Evolutionary conservation across 2,888 invertebrate species (phyloP).

Genomic region (Invenusta paracnida): DNA sequence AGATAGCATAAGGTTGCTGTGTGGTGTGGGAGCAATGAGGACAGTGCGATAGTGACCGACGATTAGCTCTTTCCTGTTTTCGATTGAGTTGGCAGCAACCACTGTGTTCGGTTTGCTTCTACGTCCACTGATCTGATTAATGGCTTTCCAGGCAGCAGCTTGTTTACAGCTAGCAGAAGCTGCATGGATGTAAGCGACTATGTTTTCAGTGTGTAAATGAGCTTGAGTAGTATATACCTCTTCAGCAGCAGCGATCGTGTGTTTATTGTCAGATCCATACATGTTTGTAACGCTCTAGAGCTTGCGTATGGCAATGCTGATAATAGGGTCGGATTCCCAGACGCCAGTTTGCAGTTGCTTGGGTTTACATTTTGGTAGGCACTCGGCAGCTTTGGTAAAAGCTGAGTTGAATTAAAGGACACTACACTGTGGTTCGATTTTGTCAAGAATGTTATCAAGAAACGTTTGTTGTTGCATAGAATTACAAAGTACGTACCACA

Average conservation of each 20-base stretch:
- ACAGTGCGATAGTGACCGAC: neutral
- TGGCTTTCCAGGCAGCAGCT: slow-evolving; percentile 18
- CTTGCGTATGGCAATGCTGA: neutral
- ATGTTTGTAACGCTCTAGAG: neutral
- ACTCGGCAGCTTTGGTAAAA: neutral
- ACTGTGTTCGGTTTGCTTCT: slow-evolving; percentile 4
- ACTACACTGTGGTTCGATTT: neutral
- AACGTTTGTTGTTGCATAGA: neutral
- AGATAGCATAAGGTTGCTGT: neutral
- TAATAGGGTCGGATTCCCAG: neutral
- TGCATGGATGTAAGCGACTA: neutral
- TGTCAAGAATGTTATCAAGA: neutral
- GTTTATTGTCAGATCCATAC: neutral
- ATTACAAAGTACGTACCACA: neutral
- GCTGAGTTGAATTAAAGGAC: neutral
- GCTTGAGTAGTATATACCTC: neutral
- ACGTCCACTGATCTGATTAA: slow-evolving; percentile 18
- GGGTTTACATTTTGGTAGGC: neutral
- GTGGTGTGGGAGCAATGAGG: neutral
- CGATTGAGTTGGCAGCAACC: neutral
- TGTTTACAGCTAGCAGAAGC: neutral
- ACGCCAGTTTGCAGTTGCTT: neutral
- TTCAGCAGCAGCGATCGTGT: neutral
- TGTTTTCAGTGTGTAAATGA: neutral
- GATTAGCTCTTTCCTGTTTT: slow-evolving; percentile 17